Percentiles rank a stretch among this genome's conserved stretches.
These are phyloP conservation scores for Hemicrepidius hirtus DNA, from an alignment of 2,888 invertebrate species.

Conservation along the genomic window DNA sequence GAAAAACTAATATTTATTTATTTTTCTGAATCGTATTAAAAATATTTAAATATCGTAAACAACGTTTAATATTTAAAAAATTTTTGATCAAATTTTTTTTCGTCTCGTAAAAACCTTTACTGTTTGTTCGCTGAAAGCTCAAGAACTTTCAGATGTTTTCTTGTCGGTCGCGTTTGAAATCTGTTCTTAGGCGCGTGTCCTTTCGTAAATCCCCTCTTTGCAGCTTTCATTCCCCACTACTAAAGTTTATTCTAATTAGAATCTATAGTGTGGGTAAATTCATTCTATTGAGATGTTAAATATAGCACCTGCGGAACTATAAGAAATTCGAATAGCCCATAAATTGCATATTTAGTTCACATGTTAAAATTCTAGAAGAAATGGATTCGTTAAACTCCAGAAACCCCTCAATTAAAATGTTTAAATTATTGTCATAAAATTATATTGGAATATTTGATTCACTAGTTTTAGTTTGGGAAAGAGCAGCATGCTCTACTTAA, in stretches of 20 bases:
- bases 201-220: constrained; percentile 39
- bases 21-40: no score
- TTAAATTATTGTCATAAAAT: no score
- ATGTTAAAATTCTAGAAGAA: no score
- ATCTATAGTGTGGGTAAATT: constrained; percentile 18
- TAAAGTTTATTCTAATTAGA: constrained; percentile 37
- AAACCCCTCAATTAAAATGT: no score
- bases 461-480: no score
- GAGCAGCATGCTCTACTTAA: no score
- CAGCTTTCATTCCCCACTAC: constrained; percentile 46
- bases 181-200: constrained; percentile 33
- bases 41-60: no score
- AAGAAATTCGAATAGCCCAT: background rate
- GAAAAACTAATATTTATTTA: no score
- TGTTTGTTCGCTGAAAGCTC: constrained; percentile 25
- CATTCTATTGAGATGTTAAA: background rate
- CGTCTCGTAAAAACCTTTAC: background rate
- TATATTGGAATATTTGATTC: no score
- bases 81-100: constrained; percentile 10
- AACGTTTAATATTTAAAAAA: no score
- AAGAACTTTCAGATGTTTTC: constrained; percentile 32
- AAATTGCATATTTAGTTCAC: no score
- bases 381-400: no score
- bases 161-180: constrained; percentile 44
- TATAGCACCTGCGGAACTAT: background rate